Percentiles rank a stretch among this genome's conserved stretches.
Evolutionary conservation across 2,113 vertebrate genomes (phyloP).

Genomic region (Lates calcarifer): DNA sequence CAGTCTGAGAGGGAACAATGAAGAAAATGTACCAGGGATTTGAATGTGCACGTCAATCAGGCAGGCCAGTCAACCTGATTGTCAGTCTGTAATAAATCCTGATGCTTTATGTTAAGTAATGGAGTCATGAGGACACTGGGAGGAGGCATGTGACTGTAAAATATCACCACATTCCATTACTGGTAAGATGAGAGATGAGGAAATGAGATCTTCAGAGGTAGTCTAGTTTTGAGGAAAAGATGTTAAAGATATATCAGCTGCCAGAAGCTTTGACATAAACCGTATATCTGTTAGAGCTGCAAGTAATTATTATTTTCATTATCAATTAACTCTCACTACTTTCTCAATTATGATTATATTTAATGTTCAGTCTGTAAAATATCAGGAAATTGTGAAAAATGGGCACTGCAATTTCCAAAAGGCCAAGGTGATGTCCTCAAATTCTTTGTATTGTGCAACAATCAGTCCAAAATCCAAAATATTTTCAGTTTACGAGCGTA

Average conservation of each 20-base stretch:
- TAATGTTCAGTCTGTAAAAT: too few relatives aligned
- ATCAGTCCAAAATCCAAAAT: not conserved
- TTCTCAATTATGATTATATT: too few relatives aligned
- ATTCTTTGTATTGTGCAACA: too few relatives aligned
- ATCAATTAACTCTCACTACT: too few relatives aligned
- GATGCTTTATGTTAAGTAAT: not conserved
- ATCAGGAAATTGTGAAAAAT: too few relatives aligned
- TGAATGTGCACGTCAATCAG: not conserved
- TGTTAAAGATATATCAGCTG: not conserved
- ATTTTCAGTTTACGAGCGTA: not conserved
- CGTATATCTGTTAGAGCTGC: not conserved
- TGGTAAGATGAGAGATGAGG: not conserved
- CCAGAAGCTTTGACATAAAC: not conserved
- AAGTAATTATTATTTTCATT: not conserved
- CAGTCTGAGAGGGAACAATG: not conserved
- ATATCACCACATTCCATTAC: slow-evolving; percentile 1
- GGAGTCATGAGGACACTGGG: not conserved
- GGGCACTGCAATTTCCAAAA: too few relatives aligned
- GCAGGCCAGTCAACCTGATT: not conserved
- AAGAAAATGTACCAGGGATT: not conserved
- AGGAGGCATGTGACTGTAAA: slow-evolving; percentile 10
- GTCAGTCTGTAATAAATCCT: slow-evolving; percentile 19
- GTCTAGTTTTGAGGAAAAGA: too few relatives aligned
- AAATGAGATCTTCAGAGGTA: too few relatives aligned
- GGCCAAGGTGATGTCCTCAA: not conserved